Percentiles rank a stretch among this genome's conserved stretches.
Conservation (phyloP, 2,888 invertebrate genomes). For the Lasioglossum zephyrum region DNA sequence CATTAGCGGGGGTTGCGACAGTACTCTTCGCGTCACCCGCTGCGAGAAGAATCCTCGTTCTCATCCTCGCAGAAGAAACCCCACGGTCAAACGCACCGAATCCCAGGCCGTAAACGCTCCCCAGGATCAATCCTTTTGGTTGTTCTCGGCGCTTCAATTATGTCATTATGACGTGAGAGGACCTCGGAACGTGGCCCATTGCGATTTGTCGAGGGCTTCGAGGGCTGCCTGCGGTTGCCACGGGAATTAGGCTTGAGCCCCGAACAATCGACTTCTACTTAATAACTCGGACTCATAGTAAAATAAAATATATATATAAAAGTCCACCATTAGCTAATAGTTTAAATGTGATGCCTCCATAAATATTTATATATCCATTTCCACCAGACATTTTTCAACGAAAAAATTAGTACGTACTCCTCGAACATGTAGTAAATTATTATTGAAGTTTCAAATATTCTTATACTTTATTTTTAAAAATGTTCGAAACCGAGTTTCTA, state of each 20-base stretch:
- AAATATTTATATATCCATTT: background rate
- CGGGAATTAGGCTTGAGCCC: background rate
- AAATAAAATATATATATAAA: background rate
- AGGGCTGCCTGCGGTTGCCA: background rate
- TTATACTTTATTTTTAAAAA: background rate
- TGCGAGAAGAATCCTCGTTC: conserved; percentile 50
- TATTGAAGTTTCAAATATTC: background rate
- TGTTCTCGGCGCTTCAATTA: conserved; percentile 7
- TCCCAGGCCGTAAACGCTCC: conserved; percentile 8
- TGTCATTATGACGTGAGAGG: conserved; percentile 1
- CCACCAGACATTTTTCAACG: background rate
- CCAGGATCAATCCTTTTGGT: conserved; percentile 23
- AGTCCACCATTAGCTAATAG: too few species aligned
- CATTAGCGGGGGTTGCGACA: conserved; percentile 17
- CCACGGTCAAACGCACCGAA: conserved; percentile 29
- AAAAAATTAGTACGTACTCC: background rate
- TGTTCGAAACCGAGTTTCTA: background rate
- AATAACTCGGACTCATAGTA: background rate
- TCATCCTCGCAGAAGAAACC: conserved; percentile 27
- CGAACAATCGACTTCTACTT: background rate
- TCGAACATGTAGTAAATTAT: background rate
- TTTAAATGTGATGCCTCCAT: too few species aligned
- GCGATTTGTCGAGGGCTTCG: conserved; percentile 18
- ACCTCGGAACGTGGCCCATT: background rate
- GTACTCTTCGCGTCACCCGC: conserved; percentile 28